phyloP scores from a whole-genome alignment of 2,113 vertebrate genomes.

The Amphiprion ocellaris region DNA sequence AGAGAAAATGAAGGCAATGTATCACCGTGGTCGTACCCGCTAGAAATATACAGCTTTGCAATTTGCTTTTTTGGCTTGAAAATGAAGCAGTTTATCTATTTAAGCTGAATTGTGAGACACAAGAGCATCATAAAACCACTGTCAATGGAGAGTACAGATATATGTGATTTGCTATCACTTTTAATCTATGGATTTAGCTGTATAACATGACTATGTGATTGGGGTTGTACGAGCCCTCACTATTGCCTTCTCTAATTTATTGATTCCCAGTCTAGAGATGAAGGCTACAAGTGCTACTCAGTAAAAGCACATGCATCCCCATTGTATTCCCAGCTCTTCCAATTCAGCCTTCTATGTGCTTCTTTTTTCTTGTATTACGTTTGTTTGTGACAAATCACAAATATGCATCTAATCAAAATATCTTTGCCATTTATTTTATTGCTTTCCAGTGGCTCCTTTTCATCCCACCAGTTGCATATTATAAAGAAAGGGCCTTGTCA shows the following conservation, averaged over 20 bases:
- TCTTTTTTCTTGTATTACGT: no score
- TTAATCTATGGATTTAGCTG: constrained; percentile 4
- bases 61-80: not conserved
- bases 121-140: not conserved
- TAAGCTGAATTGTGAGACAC: not conserved
- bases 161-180: not conserved
- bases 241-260: constrained; percentile 30
- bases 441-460: no score
- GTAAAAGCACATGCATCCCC: constrained; percentile 12
- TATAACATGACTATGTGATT: constrained; percentile 13
- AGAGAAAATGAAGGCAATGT: not conserved
- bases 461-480: no score
- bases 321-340: constrained; percentile 1
- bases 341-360: not conserved
- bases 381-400: no score
- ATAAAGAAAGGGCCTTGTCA: no score
- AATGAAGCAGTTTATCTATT: not conserved
- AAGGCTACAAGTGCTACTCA: constrained; percentile 19
- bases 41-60: constrained; percentile 8
- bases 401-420: no score
- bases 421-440: no score
- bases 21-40: not conserved
- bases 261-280: constrained; percentile 23
- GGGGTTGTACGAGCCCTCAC: constrained; percentile 22
- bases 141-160: not conserved